phyloP scores from a whole-genome alignment of 2,797 vertebrate species.

The Spea hammondii region DNA sequence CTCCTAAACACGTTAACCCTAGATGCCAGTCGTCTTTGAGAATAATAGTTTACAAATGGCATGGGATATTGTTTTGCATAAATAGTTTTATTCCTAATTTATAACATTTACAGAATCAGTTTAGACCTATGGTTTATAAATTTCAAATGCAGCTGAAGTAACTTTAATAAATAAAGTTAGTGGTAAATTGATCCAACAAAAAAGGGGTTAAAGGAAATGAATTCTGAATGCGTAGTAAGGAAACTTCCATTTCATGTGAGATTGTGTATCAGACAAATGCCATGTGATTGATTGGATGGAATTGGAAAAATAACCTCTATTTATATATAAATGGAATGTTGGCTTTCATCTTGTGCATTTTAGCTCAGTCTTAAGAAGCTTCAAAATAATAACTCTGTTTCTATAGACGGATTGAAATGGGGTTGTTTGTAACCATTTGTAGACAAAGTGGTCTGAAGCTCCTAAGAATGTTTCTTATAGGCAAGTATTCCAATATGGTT shows the following conservation, averaged over 20 bases:
- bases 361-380: not conserved
- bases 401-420: not conserved
- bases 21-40: no score
- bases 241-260: not conserved
- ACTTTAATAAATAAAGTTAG: no score
- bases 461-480: not conserved
- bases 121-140: no score
- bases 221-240: not conserved
- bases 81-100: no score
- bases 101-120: no score
- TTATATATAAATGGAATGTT: not conserved
- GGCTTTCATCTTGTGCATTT: constrained; percentile 6
- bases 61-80: no score
- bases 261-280: not conserved
- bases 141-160: no score
- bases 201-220: not conserved
- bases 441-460: not conserved
- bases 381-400: not conserved
- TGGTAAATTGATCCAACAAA: no score
- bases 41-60: no score
- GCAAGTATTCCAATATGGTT: no score
- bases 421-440: not conserved
- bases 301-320: constrained; percentile 10
- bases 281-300: constrained; percentile 1
- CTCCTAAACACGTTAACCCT: no score